Percentiles rank a stretch among this genome's conserved stretches.
These are phyloP conservation scores for Pachyramphus minor DNA, from an alignment of 2,113 vertebrate genomes.

Conservation along the genomic window DNA sequence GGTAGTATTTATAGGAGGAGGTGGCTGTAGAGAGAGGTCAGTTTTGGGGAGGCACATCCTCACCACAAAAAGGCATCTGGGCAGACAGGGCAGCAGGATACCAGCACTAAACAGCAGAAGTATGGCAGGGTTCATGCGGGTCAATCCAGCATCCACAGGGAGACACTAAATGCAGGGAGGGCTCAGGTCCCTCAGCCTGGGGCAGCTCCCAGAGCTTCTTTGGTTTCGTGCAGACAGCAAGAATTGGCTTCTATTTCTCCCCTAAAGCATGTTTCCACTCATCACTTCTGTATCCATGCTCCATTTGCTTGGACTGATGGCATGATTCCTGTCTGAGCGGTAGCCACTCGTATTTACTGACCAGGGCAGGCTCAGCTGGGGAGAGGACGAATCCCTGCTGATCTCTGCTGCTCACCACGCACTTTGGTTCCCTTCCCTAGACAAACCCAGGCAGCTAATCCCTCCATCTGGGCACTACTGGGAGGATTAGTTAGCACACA, in stretches of 20 bases:
- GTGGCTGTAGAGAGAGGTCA: not conserved
- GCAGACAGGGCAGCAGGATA: not conserved
- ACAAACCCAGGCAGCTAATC: not conserved
- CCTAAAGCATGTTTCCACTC: not conserved
- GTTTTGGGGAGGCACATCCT: not conserved
- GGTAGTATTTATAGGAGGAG: not conserved
- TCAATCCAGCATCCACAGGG: not conserved
- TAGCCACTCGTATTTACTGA: not conserved
- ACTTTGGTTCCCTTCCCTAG: not conserved
- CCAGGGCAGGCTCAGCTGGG: not conserved
- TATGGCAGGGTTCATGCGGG: not conserved
- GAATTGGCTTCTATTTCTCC: not conserved
- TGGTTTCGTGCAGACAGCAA: not conserved
- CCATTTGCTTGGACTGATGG: not conserved
- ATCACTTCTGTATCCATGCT: not conserved
- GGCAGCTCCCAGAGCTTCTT: not conserved
- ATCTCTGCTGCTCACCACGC: not conserved
- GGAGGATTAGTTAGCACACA: not conserved
- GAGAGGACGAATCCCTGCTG: not conserved
- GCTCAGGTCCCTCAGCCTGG: not conserved
- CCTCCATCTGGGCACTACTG: not conserved
- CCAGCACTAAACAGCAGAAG: not conserved
- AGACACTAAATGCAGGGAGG: accelerated
- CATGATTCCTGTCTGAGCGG: not conserved
- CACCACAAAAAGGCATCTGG: not conserved